Conservation (phyloP, 2,113 vertebrate genomes). For the Columba livia region DNA sequence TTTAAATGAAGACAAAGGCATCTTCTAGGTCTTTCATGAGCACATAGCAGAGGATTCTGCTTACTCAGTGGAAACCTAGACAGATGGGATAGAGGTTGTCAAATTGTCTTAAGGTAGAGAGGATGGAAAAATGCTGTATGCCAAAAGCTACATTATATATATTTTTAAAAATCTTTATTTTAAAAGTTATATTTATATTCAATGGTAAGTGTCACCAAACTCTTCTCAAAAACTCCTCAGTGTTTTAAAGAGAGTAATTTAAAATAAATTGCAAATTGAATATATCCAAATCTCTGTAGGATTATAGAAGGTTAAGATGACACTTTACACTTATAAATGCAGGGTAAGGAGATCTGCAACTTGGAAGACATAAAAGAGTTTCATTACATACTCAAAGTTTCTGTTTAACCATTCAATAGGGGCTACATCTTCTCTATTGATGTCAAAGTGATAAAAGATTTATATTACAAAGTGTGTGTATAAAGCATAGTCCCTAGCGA, state of each 20-base stretch:
- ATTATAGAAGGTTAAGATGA: neutral
- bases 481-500: constrained; percentile 20
- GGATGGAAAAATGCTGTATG: neutral
- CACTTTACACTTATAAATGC: constrained; percentile 11
- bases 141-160: neutral
- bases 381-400: neutral
- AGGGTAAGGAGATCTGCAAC: neutral
- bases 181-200: neutral
- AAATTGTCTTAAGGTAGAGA: neutral
- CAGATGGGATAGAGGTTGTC: neutral
- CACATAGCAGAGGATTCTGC: neutral
- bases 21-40: neutral
- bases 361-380: constrained; percentile 35
- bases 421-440: constrained; percentile 22
- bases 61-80: neutral
- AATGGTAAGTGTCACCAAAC: neutral
- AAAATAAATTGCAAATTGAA: neutral
- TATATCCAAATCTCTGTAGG: neutral
- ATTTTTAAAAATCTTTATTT: neutral
- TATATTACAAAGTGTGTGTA: constrained; percentile 53
- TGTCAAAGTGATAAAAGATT: constrained; percentile 61
- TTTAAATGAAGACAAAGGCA: neutral
- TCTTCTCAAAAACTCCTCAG: neutral
- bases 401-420: constrained; percentile 6
- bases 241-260: neutral